Evolutionary conservation across 2,888 invertebrate genomes (phyloP), one percentile per base, ranked within the genome.

Genomic region (Drosophila austrosaltans): DNA sequence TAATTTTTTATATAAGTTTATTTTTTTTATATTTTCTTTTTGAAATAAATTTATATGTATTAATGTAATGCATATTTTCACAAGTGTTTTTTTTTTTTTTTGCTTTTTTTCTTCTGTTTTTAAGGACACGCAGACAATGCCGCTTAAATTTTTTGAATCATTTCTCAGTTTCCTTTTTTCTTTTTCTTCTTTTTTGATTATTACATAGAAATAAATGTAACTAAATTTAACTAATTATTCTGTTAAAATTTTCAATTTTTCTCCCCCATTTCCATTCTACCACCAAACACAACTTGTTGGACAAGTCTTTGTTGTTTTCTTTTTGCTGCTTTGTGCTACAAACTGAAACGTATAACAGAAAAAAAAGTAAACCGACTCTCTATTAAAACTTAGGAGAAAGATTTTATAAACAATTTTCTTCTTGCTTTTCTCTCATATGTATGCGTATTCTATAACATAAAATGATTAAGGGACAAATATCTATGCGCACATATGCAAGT

Each of bases 1-100:
- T 75, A 77, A 67, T 82, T 78, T 69, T 70, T 44, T 71, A 48
- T 59, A 56, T 74, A 60, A 32, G 39, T 68, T 61, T 53, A n/a
- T 12, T 39, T 39, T 69, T 69, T 39, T 65, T 16, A 16, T 16
- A 59, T 68, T 72, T 56, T 73, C 58, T 77, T 75, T 66, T 48
- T 22, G 48, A 48, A 48, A 25, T 48, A 48, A 75, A 53, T 63
- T 54, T 75, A 75, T 61, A 78, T 77, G 68, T 86, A 81, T 82
- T 75, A 69, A 77, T 88, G 66, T 85, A 81, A 84, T 88, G 87
- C 82, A 77, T 85, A 76, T 87, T 87, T 87, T 89, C 87, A 89
- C 87, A 85, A 88, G 89, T 89, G 89, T 80, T 86, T 74, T 78
- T 57, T 44, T 61, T 57, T 48, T 58, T 53, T 6, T 39, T 65